These are phyloP conservation scores for Echiichthys vipera DNA, from an alignment of 2,797 vertebrate genomes.

Conservation along the genomic window DNA sequence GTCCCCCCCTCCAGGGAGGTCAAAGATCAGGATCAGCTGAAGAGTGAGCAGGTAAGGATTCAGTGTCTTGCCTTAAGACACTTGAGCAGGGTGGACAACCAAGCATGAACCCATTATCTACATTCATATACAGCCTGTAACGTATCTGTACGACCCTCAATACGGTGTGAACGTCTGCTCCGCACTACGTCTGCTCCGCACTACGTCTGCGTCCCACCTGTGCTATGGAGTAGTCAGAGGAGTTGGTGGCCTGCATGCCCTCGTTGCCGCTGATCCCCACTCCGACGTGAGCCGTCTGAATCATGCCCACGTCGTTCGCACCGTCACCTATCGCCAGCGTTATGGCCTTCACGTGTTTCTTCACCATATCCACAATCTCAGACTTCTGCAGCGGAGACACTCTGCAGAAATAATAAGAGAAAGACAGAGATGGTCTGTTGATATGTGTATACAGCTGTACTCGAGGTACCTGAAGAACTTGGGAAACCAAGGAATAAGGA, in stretches of 20 bases:
- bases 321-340: slow-evolving; percentile 98
- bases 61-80: slow-evolving; percentile 25
- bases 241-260: slow-evolving; percentile 99
- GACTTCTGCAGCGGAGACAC: slow-evolving; percentile 99
- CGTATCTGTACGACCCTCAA: neutral
- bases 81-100: slow-evolving; percentile 6
- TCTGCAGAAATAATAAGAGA: slow-evolving; percentile 76
- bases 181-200: neutral
- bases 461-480: slow-evolving; percentile 14
- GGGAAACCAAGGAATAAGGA: slow-evolving; percentile 53
- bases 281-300: slow-evolving; percentile 97
- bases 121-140: slow-evolving; percentile 13
- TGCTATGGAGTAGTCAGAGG: slow-evolving; percentile 97
- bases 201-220: slow-evolving; percentile 85
- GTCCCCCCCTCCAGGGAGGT: slow-evolving; percentile 30
- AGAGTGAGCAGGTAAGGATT: slow-evolving; percentile 26
- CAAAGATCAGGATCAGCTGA: slow-evolving; percentile 48
- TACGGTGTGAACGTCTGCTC: neutral
- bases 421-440: neutral
- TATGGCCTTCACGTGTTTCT: slow-evolving; percentile 97
- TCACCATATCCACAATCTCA: slow-evolving; percentile 99
- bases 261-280: slow-evolving; percentile 98
- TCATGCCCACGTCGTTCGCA: slow-evolving; percentile 99
- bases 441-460: slow-evolving; percentile 31
- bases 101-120: slow-evolving; percentile 19